Evolutionary conservation across 2,888 invertebrate genomes (phyloP), one percentile per base, ranked within the genome.

Genomic region (Slavum lentiscoides): DNA sequence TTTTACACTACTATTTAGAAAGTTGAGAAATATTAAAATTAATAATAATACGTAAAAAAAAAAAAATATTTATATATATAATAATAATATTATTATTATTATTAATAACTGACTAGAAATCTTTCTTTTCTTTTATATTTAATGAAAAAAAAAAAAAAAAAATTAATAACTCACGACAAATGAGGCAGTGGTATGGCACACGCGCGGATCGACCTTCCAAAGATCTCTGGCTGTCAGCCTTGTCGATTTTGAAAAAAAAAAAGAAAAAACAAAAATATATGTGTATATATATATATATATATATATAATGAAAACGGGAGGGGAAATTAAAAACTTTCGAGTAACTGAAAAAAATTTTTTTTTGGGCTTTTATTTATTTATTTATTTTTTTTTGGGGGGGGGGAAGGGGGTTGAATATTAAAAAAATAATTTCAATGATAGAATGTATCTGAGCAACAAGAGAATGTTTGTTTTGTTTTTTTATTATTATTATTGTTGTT

Each of bases 131-230:
- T 23, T 43, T 43, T 43, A 39, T 13, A 77, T 68, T 69, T 61
- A 21, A 64, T 72, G 80, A 70, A 80, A 80, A 53, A 53, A 53
- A 53, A 53, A 53, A 43, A 43, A 43, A 43, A 43, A 43, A 43
- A 9, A 43, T 9, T 43, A 9, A 43, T 80, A 80, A 80, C 80
- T 80, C 80, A 77, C 77, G 77, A 77, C 69, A 77, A 66, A 64
- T 53, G 77, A 77, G 77, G 77, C 77, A 77, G 77, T 77, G 77
- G 77, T 77, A 77, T 77, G 77, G 77, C 77, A 77, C 77, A 77
- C 39, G 55, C 77, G 77, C 77, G 77, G 69, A 77, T 77, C 30
- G 69, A 69, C 62, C 43, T 30, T 77, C 68, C 76, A 68, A 69
- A 70, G 61, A 69, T 43, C 30, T 77, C 69, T 77, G 77, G 77